Conservation (phyloP, 2,113 vertebrate species). For the Mormoops blainvillei region DNA sequence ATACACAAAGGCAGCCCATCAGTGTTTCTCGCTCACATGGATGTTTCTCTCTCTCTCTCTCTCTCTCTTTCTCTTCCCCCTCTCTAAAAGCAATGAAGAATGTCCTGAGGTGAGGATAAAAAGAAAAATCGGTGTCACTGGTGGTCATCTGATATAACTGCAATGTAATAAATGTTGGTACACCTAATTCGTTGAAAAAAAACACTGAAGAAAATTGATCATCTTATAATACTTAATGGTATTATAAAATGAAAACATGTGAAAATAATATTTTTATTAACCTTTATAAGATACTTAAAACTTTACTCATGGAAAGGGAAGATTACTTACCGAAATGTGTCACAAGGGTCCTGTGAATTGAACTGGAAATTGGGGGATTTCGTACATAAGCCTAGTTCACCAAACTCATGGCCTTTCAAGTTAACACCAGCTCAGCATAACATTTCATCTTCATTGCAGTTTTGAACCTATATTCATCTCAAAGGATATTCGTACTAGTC, state of each 20-base stretch:
- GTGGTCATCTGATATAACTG: not conserved
- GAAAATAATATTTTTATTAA: conserved; percentile 7
- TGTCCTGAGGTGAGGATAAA: too few relatives aligned
- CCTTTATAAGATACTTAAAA: not conserved
- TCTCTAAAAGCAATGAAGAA: too few relatives aligned
- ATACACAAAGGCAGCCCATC: too few relatives aligned
- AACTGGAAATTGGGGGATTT: not conserved
- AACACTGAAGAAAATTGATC: not conserved
- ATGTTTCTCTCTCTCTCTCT: too few relatives aligned
- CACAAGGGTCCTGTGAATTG: not conserved
- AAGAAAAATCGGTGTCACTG: not conserved
- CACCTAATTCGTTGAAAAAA: not conserved
- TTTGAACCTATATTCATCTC: not conserved
- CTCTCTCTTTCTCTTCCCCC: too few relatives aligned
- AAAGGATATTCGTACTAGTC: not conserved
- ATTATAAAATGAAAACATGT: not conserved
- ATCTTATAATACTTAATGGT: not conserved
- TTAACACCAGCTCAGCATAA: not conserved
- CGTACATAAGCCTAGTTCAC: not conserved
- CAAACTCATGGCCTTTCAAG: not conserved
- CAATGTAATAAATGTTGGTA: not conserved
- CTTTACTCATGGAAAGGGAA: not conserved
- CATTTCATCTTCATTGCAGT: not conserved
- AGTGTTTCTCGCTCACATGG: too few relatives aligned
- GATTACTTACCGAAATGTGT: not conserved